These are phyloP conservation scores for Ciconia nigra DNA, from an alignment of 2,797 vertebrate species.

Conservation along the genomic window DNA sequence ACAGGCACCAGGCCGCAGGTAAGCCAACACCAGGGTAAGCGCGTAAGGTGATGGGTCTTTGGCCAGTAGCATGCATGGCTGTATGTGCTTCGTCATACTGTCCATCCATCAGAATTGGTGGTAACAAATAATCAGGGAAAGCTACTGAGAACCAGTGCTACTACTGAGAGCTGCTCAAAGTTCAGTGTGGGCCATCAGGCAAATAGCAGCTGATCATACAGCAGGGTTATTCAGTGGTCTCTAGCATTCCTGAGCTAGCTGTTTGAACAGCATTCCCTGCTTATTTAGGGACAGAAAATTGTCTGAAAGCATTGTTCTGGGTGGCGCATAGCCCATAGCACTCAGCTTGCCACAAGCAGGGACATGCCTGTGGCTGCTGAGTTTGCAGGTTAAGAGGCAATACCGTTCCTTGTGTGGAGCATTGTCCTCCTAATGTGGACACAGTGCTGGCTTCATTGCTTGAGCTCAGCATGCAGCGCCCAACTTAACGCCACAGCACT, in stretches of 20 bases:
- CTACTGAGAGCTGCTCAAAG: fast-evolving
- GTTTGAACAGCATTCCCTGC: neutral
- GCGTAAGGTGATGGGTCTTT: neutral
- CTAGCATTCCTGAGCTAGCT: neutral
- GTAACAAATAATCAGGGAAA: neutral
- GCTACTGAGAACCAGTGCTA: neutral
- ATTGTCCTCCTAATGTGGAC: neutral
- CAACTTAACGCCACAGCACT: neutral
- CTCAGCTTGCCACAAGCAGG: neutral
- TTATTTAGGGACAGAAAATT: neutral
- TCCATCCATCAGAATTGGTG: neutral
- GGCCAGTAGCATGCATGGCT: fast-evolving
- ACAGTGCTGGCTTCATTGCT: neutral
- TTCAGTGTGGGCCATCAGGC: fast-evolving
- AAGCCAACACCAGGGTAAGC: neutral
- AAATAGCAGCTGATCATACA: neutral
- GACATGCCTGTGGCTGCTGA: neutral
- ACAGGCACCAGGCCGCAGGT: neutral
- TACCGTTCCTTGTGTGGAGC: neutral
- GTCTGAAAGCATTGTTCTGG: neutral
- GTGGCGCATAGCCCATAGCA: fast-evolving
- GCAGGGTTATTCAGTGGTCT: neutral
- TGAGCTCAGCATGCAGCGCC: neutral
- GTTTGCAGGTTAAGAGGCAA: neutral
- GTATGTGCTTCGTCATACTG: fast-evolving